Percentiles rank a stretch among this genome's conserved stretches.
Evolutionary conservation across 1,140 invertebrate species (phyloP).

Genomic region (Brachionus asplanchnoidis): DNA sequence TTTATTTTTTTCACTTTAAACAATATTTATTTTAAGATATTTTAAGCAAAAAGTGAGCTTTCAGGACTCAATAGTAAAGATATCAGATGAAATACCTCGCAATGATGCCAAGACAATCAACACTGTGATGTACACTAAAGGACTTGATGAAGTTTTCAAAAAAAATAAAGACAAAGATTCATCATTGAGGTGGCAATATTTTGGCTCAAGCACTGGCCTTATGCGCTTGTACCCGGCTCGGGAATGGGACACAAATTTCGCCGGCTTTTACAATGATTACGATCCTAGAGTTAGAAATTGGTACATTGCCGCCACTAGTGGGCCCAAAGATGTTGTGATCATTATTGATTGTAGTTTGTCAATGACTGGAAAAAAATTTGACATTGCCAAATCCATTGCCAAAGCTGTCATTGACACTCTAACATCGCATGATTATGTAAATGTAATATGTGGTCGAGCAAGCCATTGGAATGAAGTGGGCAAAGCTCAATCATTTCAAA

Average conservation of each 20-base stretch:
- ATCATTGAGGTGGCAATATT: slow-evolving; percentile 57
- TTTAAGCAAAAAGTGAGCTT: slow-evolving; percentile 56
- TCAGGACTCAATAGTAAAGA: slow-evolving; percentile 55
- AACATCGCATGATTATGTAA: slow-evolving; percentile 58
- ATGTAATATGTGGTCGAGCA: slow-evolving; percentile 57
- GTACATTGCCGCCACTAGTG: slow-evolving; percentile 59
- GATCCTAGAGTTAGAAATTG: slow-evolving; percentile 57
- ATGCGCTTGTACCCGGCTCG: slow-evolving; percentile 57
- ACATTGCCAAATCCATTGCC: slow-evolving; percentile 56
- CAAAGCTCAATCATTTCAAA: slow-evolving; percentile 53
- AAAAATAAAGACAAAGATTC: slow-evolving; percentile 51
- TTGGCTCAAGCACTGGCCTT: slow-evolving; percentile 56
- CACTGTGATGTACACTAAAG: slow-evolving; percentile 51
- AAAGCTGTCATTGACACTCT: slow-evolving; percentile 58
- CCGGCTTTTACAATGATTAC: slow-evolving; percentile 59
- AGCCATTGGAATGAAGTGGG: slow-evolving; percentile 56
- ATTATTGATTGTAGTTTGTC: slow-evolving; percentile 58
- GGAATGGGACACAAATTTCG: slow-evolving; percentile 59
- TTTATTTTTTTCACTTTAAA: background rate
- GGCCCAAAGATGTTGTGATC: slow-evolving; percentile 59
- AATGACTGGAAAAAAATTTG: slow-evolving; percentile 55
- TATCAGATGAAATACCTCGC: slow-evolving; percentile 58
- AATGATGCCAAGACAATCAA: slow-evolving; percentile 51
- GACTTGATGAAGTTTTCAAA: slow-evolving; percentile 52
- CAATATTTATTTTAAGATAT: slow-evolving; percentile 44